phyloP scores from a whole-genome alignment of 2,113 vertebrate species.

The Elgaria multicarinata region DNA sequence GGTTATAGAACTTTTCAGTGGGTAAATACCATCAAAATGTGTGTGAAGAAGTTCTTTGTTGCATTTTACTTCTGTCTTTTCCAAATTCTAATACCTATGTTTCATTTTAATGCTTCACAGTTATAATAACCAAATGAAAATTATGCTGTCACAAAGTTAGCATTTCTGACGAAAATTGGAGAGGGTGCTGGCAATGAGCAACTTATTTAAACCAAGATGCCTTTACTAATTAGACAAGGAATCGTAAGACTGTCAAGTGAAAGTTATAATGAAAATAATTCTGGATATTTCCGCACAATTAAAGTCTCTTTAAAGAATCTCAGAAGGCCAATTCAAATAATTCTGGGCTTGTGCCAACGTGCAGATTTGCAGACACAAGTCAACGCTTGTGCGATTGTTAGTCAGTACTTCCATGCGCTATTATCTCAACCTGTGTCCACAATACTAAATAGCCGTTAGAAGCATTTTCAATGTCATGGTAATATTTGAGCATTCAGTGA shows the following conservation, averaged over 20 bases:
- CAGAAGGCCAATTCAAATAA: constrained; percentile 19
- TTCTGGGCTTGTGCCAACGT: not conserved
- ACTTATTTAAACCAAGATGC: constrained; percentile 34
- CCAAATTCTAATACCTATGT: constrained; percentile 15
- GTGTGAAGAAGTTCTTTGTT: not conserved
- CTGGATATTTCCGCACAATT: constrained; percentile 12
- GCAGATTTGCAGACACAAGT: not conserved
- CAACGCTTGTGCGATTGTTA: not conserved
- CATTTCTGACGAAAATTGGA: constrained; percentile 22
- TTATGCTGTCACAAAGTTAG: constrained; percentile 28
- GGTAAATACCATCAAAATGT: not conserved
- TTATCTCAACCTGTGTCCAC: not conserved
- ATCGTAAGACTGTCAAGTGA: constrained; percentile 29
- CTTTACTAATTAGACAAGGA: constrained; percentile 37
- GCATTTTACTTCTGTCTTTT: not conserved
- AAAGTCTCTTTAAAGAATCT: constrained; percentile 36
- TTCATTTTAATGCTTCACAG: not conserved
- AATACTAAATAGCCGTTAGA: not conserved
- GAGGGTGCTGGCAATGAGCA: constrained; percentile 25
- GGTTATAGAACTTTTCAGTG: not conserved
- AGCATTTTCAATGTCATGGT: not conserved
- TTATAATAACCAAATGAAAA: constrained; percentile 25
- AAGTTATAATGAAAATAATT: constrained; percentile 32
- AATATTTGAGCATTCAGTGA: not conserved
- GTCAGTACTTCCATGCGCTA: not conserved